Evolutionary conservation across 2,113 vertebrate genomes (phyloP), one percentile per base, ranked within the genome.

Genomic region (Paralichthys olivaceus): DNA sequence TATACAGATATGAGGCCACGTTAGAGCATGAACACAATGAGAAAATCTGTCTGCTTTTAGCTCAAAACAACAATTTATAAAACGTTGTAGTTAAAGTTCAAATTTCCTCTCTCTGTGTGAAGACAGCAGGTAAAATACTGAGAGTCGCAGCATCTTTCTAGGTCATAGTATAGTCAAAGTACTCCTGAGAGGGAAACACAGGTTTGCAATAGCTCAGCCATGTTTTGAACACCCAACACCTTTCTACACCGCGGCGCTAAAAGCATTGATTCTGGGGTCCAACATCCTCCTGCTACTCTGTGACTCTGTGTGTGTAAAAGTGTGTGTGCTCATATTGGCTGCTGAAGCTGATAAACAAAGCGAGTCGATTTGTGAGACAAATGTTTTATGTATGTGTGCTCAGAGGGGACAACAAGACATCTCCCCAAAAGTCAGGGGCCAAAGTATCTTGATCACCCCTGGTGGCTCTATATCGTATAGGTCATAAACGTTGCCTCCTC

Each of bases 151-250:
- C 43, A 45, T 45, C 43, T 45, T 17, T 45, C 8, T 45, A 49
- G 45, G 45, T 40, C 37, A 12, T 40, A 40, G 37, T 40, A 40
- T 40, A 40, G 45, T 73, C 51, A 53, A 7, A 32, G 20, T 56
- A 53, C 65, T 77, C 58, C 58, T 29, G 19, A 65, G 47, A 72
- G 68, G 73, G 75, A 82, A 85, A 91, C 79, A 89, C 56, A 43
- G 70, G 74, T 90, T 85, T 88, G 72, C 72, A 84, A 77, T 74
- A 78, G 62, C 60, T 55, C 51, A 66, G 77, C 4, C 54, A 23
- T 15, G 37, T 11, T 54, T 45, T n/a, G 34, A 66, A 74, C 40
- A 72, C 26, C 67, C 60, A 45, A 79, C 80, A 68, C 79, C 83
- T 72, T 84, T 83, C 81, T 80, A 68, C 85, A 81, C 29, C 34